Evolutionary conservation across 53 echinoderm and acorn worm genomes (phyloP), one percentile per base, ranked within the genome.

Genomic region (Hippasteria phrygiana): DNA sequence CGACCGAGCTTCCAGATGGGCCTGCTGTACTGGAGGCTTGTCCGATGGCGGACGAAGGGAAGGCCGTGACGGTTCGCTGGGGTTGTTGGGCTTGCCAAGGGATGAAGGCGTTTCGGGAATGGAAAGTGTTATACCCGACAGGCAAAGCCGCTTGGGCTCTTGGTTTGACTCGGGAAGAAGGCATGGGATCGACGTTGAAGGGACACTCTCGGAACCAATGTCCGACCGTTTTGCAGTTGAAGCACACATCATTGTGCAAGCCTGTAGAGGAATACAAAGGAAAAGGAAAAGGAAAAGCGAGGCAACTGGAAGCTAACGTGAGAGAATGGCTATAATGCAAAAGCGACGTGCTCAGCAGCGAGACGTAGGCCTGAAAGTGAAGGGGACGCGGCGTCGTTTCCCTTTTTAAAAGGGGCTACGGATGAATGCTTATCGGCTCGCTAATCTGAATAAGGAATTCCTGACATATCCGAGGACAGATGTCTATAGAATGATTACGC

Each of bases 161-260:
- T 6, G 75, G 75, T 35, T 5, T 75, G 16, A 48, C 48, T 45
- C 75, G 39, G 72, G 2, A 20, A 1, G 18, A 42, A 8, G 18
- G n/a, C 8, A 40, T 8, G 4, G 41, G 41, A 40, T 17, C 5
- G 14, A 18, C 0, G 20, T 5, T 20, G 28, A 40, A 71, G 41
- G 72, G 70, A 36, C 38, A 70, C 11, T 70, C 70, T 35, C 70
- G 13, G 35, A 16, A 70, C 38, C 70, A 70, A 41, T 71, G 72
- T 24, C 72, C 72, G 12, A 4, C 20, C 72, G 39, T 71, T 6
- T 71, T 71, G 42, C 72, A 71, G 41, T 71, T 71, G 41, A 71
- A 71, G n/a, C 41, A 71, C 20, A 14, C 9, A 71, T 71, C 42
- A 71, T 71, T 37, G 37, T 38, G 20, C 72, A 71, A 17, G 1